Base-by-base conservation (phyloP, 2,888 invertebrate species). In the Anticlea derivata region DNA sequence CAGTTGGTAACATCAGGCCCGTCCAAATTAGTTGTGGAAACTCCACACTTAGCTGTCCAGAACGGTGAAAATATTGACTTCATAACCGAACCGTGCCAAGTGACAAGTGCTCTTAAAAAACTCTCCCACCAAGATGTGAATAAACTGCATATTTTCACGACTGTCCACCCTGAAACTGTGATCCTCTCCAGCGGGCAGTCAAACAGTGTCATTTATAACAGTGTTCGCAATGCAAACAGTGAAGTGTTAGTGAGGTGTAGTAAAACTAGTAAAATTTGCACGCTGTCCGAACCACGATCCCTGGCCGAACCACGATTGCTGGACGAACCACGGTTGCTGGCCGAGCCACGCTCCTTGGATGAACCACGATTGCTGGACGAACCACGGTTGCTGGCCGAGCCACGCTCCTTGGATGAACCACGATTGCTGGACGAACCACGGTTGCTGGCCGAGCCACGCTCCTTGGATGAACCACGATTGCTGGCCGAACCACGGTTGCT, bases 1-100 rank as follows among this genome's bases (percentile, higher is more conserved):
- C 17, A 50, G 11, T 31, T 56, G 0, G 11, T 62, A 0, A 38
- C 37, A 0, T 7, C 30, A 0, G 12, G 35, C 0, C 1, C 5
- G 4, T 30, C 41, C 5, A 24, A 20, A n/a, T n/a, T 0, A 38
- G 11, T 33, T 0, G 8, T 49, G 0, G 12, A 33, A 4, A 40
- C 45, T 0, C 59, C 59, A 0, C 27, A 31, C 1, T 7, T 57
- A 7, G 57, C 50, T 1, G 0, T 57, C 0, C 51, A 52, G 7
- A 23, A 29, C 5, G 54, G 48, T 0, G 5, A 0, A 0, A 35
- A 29, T 4, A 27, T 52, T 0, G 33, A 52, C 5, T 29, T 57
- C 0, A 2, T 60, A 2, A 7, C 34, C 0, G 52, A 60, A 0
- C 51, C 48, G 0, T 7, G 0, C 0, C 11, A 38, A 29, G 52